phyloP scores from a whole-genome alignment of 2,797 vertebrate species.

The Sciurus vulgaris region DNA sequence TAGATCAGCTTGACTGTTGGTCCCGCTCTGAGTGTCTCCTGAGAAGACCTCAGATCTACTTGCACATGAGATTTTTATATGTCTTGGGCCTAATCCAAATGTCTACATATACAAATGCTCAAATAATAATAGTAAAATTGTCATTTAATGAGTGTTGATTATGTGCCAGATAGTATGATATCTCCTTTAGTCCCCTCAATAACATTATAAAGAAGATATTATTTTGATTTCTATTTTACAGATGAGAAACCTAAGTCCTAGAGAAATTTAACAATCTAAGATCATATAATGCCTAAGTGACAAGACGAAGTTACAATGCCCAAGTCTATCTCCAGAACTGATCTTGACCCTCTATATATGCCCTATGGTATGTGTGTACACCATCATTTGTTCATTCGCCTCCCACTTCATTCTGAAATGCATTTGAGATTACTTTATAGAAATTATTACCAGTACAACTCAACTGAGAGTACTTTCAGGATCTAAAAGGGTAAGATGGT shows the following conservation, averaged over 20 bases:
- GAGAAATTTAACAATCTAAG: neutral
- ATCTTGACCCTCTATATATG: neutral
- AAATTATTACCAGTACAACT: neutral
- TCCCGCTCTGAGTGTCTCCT: neutral
- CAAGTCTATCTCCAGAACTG: neutral
- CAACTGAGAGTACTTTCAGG: neutral
- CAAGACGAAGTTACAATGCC: slow-evolving; percentile 33
- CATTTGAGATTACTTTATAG: slow-evolving; percentile 17
- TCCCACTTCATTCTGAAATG: slow-evolving; percentile 34
- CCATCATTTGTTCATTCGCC: neutral
- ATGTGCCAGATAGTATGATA: neutral
- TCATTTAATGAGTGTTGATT: neutral
- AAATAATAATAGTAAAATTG: neutral
- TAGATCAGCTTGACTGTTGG: neutral
- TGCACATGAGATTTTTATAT: neutral
- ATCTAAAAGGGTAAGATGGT: neutral
- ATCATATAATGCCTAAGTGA: neutral
- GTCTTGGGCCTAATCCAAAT: neutral
- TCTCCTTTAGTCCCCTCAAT: neutral
- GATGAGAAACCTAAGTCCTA: slow-evolving; percentile 38
- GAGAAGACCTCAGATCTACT: neutral
- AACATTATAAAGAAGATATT: slow-evolving; percentile 33
- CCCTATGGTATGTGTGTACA: neutral
- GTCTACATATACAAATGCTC: neutral
- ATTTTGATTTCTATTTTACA: slow-evolving; percentile 10